phyloP scores from a whole-genome alignment of 1,140 invertebrate species.

The Conus betulinus region DNA sequence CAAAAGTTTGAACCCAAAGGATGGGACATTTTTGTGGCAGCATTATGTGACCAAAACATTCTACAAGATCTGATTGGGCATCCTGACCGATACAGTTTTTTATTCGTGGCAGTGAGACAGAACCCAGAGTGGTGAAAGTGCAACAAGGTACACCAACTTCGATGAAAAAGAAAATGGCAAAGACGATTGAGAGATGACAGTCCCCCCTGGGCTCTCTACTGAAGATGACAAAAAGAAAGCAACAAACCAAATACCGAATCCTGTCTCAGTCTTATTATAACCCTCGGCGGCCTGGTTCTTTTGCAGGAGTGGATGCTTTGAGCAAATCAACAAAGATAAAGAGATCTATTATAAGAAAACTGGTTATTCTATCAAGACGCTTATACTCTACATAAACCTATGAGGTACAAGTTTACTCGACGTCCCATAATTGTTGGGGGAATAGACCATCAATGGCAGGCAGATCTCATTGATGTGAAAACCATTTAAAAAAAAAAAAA shows the following conservation, averaged over 20 bases:
- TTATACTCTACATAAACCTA: constrained; percentile 21
- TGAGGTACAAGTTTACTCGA: constrained; percentile 15
- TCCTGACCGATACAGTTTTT: not conserved
- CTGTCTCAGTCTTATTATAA: not conserved
- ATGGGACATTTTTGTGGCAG: not conserved
- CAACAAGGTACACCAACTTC: no score
- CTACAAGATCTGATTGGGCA: not conserved
- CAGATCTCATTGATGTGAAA: constrained; percentile 59
- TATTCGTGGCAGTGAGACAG: not conserved
- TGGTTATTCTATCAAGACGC: constrained; percentile 41
- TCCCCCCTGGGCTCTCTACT: not conserved
- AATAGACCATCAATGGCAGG: constrained; percentile 61
- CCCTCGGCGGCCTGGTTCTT: not conserved
- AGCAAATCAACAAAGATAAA: not conserved
- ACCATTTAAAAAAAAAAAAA: no score
- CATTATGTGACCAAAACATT: not conserved
- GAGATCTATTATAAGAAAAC: not conserved
- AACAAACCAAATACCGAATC: not conserved
- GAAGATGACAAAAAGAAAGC: no score
- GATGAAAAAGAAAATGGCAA: not conserved
- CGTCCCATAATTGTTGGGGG: constrained; percentile 31
- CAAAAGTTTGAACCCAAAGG: not conserved
- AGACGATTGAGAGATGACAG: not conserved
- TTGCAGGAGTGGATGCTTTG: not conserved
- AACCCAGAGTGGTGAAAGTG: no score